These are phyloP conservation scores for Allacma fusca DNA, from an alignment of 2,888 invertebrate species.

Conservation along the genomic window DNA sequence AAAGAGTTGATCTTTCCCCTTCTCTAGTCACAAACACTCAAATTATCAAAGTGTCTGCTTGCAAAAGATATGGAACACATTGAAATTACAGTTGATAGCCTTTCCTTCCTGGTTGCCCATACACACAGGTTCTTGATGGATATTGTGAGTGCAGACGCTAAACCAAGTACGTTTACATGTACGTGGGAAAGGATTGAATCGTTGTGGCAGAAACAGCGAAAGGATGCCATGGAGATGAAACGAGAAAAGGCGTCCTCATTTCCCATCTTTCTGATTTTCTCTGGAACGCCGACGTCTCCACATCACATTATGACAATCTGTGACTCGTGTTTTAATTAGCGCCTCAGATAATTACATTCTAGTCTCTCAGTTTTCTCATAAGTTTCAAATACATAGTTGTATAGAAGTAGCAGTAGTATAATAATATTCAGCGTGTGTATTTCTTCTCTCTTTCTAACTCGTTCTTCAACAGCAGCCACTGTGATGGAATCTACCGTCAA, in stretches of 20 bases:
- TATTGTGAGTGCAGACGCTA: too few relatives aligned
- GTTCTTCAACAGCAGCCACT: too few relatives aligned
- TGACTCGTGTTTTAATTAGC: slow-evolving; percentile 61
- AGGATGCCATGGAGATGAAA: slow-evolving; percentile 40
- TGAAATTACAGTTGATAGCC: too few relatives aligned
- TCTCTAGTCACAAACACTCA: slow-evolving; percentile 40
- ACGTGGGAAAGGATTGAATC: too few relatives aligned
- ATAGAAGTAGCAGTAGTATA: too few relatives aligned
- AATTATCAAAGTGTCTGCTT: slow-evolving; percentile 37
- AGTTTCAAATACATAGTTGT: slow-evolving; percentile 22
- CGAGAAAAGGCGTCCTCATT: slow-evolving; percentile 34
- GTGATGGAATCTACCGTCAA: too few relatives aligned
- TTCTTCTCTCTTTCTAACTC: too few relatives aligned
- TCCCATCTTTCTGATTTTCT: slow-evolving; percentile 37
- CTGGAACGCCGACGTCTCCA: slow-evolving; percentile 39
- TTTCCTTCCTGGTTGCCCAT: too few relatives aligned
- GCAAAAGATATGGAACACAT: slow-evolving; percentile 4
- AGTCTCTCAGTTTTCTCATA: slow-evolving; percentile 44
- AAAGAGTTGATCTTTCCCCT: slow-evolving; percentile 39
- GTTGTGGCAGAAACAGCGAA: background rate
- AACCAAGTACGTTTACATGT: too few relatives aligned
- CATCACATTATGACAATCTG: slow-evolving; percentile 62
- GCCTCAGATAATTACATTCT: slow-evolving; percentile 59
- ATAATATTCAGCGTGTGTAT: too few relatives aligned
- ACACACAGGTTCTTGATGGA: too few relatives aligned